Conservation (phyloP, 2,113 vertebrate species). For the Amia ocellicauda region DNA sequence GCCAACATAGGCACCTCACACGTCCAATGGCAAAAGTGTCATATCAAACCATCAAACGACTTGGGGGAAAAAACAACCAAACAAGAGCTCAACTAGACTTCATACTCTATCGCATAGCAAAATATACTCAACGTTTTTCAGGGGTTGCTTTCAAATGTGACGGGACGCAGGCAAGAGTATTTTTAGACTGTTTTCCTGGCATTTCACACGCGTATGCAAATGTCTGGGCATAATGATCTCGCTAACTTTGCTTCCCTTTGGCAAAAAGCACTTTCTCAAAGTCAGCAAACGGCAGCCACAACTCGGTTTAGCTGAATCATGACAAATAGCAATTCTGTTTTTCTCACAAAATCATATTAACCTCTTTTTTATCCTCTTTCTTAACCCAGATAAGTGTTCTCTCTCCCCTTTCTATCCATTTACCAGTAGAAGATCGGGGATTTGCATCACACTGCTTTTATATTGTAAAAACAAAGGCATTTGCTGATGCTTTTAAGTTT, state of each 20-base stretch:
- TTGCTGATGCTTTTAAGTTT: background rate
- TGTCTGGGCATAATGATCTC: conserved; percentile 34
- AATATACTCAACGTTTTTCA: background rate
- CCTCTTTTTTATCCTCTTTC: too few relatives aligned
- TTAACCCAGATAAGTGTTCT: background rate
- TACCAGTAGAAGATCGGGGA: too few relatives aligned
- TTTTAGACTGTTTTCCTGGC: background rate
- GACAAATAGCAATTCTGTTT: conserved; percentile 39
- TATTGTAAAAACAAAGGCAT: background rate
- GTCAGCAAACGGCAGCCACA: conserved; percentile 43
- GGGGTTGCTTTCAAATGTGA: background rate
- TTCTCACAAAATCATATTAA: conserved; percentile 19
- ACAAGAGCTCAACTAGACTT: too few relatives aligned
- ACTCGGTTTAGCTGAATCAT: conserved; percentile 40
- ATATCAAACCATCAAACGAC: background rate
- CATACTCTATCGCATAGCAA: too few relatives aligned
- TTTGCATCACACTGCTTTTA: background rate
- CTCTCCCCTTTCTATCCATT: background rate
- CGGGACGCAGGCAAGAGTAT: conserved; percentile 6
- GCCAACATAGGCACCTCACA: background rate
- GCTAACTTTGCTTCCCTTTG: conserved; percentile 38
- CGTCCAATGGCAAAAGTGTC: background rate
- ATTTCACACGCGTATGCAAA: background rate
- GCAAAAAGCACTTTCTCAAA: conserved; percentile 30
- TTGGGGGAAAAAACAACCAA: too few relatives aligned